These are phyloP conservation scores for Atta colombica DNA, from an alignment of 1,140 invertebrate genomes.

Conservation along the genomic window DNA sequence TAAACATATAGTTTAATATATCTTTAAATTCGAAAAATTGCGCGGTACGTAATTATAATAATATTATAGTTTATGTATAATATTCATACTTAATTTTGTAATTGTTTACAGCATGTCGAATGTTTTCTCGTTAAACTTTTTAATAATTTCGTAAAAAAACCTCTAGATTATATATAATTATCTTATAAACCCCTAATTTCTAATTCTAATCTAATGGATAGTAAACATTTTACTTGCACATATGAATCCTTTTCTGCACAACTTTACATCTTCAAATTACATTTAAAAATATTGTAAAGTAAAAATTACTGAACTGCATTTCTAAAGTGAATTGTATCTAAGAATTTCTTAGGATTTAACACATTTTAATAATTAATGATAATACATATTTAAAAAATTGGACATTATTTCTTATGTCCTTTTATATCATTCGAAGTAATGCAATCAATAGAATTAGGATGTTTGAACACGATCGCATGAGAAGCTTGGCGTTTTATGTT, in stretches of 20 bases:
- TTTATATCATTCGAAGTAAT: neutral
- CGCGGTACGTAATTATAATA: no score
- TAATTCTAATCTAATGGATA: neutral
- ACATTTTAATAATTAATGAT: neutral
- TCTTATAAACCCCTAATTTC: neutral
- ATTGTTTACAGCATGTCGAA: conserved; percentile 1
- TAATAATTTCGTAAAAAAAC: neutral
- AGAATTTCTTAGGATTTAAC: neutral
- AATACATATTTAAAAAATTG: neutral
- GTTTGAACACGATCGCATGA: no score
- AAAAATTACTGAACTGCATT: neutral
- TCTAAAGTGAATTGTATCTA: neutral
- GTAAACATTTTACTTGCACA: conserved; percentile 8
- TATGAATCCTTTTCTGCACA: neutral
- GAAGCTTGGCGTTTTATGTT: no score
- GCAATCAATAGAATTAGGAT: no score
- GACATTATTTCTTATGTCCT: neutral
- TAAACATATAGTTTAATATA: no score
- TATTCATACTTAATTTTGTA: neutral
- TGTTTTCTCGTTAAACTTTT: neutral
- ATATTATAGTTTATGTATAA: no score
- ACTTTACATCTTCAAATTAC: neutral
- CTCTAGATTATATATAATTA: no score
- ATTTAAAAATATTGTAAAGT: neutral
- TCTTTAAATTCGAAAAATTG: no score